Evolutionary conservation across 2,888 invertebrate species (phyloP), one percentile per base, ranked within the genome.

Genomic region (Cataglyphis albicans): DNA sequence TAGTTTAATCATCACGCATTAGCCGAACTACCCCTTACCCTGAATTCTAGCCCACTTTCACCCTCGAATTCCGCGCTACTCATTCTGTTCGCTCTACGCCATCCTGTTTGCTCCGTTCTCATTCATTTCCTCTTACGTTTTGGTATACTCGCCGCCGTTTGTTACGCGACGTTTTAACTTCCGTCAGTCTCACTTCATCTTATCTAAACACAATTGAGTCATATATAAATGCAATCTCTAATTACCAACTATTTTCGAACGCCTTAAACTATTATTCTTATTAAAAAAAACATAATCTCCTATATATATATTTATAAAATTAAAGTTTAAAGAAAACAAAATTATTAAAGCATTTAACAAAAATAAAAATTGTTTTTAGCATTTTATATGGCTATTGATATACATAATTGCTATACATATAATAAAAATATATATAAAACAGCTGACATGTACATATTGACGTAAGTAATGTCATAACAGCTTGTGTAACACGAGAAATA

Each of bases 1-100:
- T 94, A 94, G 93, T 94, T 94, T 94, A 94, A 94, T 94, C 94
- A 94, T 94, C 94, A 91, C 94, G 93, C 94, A 94, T 94, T 94
- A 94, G 93, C 94, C 92, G 90, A 87, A 89, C 91, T 91, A 92
- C 92, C 92, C 91, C 90, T 90, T 90, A 87, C 91, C 88, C 88
- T 85, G 88, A 86, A 84, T 90, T 89, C 91, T 91, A 88, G 89
- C 89, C 91, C 91, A 93, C 92, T 93, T 93, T 93, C 91, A 91
- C 92, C 92, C 92, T 93, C 90, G 89, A 87, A 92, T 92, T 88
- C 91, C 92, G 86, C 88, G 90, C 88, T 87, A 85, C 88, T 90
- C 91, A 86, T 89, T 88, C 87, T 84, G 84, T 75, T 84, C 85
- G 84, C 82, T 78, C 86, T 82, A 41, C 85, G 81, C 88, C 82